A percentile compares a stretch with the other conserved stretches of the same genome.
These are phyloP conservation scores for Grapholita molesta DNA, from an alignment of 1,140 invertebrate genomes.

Conservation along the genomic window DNA sequence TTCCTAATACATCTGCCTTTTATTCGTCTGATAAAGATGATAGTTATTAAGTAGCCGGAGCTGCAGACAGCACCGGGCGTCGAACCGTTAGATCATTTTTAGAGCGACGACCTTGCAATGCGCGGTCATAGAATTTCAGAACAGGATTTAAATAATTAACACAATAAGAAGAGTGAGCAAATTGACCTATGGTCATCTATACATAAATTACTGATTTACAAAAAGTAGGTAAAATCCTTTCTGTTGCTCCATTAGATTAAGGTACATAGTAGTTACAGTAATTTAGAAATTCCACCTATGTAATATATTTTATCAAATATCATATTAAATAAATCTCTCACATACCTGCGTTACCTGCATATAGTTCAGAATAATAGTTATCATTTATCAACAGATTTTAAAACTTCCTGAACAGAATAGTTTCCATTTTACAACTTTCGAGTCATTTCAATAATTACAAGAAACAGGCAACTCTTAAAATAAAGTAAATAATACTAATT, in stretches of 20 bases:
- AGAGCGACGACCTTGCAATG: constrained; percentile 61
- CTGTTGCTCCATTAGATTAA: no score
- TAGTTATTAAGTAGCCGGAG: constrained; percentile 51
- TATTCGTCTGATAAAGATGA: constrained; percentile 29
- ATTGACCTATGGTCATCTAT: not conserved
- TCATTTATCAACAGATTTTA: no score
- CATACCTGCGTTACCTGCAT: no score
- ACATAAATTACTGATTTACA: not conserved
- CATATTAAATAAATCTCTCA: no score
- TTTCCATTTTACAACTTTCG: no score
- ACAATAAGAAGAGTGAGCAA: not conserved
- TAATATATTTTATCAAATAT: not conserved
- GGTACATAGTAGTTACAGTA: not conserved
- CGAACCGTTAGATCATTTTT: constrained; percentile 68
- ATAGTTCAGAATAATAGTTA: no score
- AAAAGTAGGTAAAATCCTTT: constrained; percentile 3
- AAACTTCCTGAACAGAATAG: no score
- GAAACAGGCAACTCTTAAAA: no score
- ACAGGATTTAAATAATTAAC: constrained; percentile 12
- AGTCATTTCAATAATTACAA: no score
- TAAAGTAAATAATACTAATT: no score
- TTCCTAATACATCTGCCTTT: not conserved
- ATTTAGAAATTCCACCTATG: not conserved
- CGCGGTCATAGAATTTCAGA: constrained; percentile 21
- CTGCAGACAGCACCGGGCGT: constrained; percentile 46